A percentile compares a stretch with the other conserved stretches of the same genome.
Evolutionary conservation across 35 echinoderm and acorn worm species (phyloP).

Genomic region (Lytechinus pictus): DNA sequence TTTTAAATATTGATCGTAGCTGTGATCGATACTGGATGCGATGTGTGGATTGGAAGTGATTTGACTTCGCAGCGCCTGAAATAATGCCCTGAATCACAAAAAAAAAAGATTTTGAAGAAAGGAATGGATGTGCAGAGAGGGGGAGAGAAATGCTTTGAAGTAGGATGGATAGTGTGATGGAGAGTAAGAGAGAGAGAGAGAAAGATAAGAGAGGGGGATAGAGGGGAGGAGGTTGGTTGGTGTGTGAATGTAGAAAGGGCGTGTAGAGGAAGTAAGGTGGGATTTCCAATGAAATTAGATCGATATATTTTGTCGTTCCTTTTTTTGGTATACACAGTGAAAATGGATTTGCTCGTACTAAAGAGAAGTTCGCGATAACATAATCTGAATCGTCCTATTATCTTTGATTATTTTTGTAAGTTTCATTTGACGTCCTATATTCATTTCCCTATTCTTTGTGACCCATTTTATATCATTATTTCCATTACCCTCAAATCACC

Average conservation of each 20-base stretch:
- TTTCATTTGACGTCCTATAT: not conserved
- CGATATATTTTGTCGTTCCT: not conserved
- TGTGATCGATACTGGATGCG: not conserved
- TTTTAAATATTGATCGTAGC: not conserved
- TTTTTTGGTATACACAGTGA: not conserved
- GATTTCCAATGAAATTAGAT: not conserved
- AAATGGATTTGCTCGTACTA: not conserved
- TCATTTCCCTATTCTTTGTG: not conserved
- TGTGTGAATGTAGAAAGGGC: not conserved
- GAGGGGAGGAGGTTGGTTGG: not conserved
- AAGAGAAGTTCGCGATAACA: not conserved
- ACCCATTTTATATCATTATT: too few relatives aligned
- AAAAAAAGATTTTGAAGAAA: not conserved
- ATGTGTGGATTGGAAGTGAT: not conserved
- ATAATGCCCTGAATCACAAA: not conserved
- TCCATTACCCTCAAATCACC: too few relatives aligned
- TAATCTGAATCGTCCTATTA: not conserved
- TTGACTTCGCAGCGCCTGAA: not conserved
- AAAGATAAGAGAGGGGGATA: not conserved
- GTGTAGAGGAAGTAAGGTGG: not conserved
- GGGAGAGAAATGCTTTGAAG: not conserved
- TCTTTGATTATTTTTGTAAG: too few relatives aligned
- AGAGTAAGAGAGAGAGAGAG: not conserved
- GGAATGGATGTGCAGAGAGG: not conserved
- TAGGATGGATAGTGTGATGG: not conserved